phyloP scores from a whole-genome alignment of 1,140 invertebrate species.

The Meloidogyne floridensis region DNA sequence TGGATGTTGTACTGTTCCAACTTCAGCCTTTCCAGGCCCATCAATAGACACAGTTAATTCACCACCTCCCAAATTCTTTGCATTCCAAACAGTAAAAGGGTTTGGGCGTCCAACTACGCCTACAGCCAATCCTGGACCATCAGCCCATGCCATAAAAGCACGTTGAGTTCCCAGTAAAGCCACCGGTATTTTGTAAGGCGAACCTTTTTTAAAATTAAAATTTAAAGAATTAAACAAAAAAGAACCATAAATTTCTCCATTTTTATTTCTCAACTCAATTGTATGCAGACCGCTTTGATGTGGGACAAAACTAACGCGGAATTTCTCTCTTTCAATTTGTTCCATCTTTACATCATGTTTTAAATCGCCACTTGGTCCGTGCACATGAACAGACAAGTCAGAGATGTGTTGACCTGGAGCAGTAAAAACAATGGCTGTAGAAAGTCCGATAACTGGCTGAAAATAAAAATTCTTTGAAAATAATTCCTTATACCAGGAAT shows the following conservation, averaged over 20 bases:
- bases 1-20: slow-evolving; percentile 22
- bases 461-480: not conserved
- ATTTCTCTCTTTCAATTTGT: slow-evolving; percentile 33
- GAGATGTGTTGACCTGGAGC: not conserved
- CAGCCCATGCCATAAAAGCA: slow-evolving; percentile 32
- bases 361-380: slow-evolving; percentile 15
- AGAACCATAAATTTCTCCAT: slow-evolving; percentile 36
- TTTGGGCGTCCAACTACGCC: slow-evolving; percentile 30
- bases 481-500: no score
- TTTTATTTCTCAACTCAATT: slow-evolving; percentile 30
- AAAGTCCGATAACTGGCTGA: not conserved
- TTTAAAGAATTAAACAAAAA: not conserved
- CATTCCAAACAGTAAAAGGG: slow-evolving; percentile 31
- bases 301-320: slow-evolving; percentile 32
- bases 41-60: slow-evolving; percentile 37
- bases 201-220: slow-evolving; percentile 24
- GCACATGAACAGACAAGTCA: not conserved
- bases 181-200: slow-evolving; percentile 41
- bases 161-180: slow-evolving; percentile 32
- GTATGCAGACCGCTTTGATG: slow-evolving; percentile 32
- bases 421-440: not conserved
- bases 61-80: slow-evolving; percentile 32
- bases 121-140: slow-evolving; percentile 23
- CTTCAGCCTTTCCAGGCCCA: slow-evolving; percentile 38
- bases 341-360: slow-evolving; percentile 22